Evolutionary conservation across 2,113 vertebrate species (phyloP), one percentile per base, ranked within the genome.

Genomic region (Notechis scutatus): DNA sequence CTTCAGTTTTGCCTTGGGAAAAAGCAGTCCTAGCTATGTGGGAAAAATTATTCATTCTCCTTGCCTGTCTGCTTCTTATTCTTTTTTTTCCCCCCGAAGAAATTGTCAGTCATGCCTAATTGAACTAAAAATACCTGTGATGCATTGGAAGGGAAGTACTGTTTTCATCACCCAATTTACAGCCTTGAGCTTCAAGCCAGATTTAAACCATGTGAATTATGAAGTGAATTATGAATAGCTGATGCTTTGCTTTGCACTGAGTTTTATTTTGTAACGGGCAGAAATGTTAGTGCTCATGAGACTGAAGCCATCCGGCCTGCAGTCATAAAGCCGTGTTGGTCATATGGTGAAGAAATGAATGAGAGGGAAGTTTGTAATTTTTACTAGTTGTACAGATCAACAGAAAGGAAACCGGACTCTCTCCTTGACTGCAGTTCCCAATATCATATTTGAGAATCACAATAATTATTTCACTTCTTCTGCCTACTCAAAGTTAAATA

Each of bases 61-160:
- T 93, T 90, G 54, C 92, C 93, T 10, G 55, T 87, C 95, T 96
- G 86, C 81, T 88, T 96, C 92, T 61, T 95, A 95, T 96, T 93
- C 90, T 93, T 96, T 96, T 89, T 93, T 93, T 15, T 2, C 0
- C 1, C n/a, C 3, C 2, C 94, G 93, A 96, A 97, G 90, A 95
- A 95, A 96, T 81, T 96, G 96, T 94, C 96, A 95, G 42, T 96
- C 96, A 96, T 4, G 69, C 88, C 94, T 96, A 97, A 97, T 96
- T 97, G 95, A 94, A 93, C 94, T 81, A 96, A 94, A 97, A 95
- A 96, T 93, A 95, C 1, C 81, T 88, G 95, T 95, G 94, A 94
- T 96, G 89, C 85, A 92, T 95, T 29, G 88, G 95, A 89, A 55
- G 39, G 59, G 93, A 56, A 93, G 64, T 5, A 57, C 52, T 54